Base-by-base conservation (phyloP, 2,797 vertebrate species). In the Percopsis omiscomaycus region DNA sequence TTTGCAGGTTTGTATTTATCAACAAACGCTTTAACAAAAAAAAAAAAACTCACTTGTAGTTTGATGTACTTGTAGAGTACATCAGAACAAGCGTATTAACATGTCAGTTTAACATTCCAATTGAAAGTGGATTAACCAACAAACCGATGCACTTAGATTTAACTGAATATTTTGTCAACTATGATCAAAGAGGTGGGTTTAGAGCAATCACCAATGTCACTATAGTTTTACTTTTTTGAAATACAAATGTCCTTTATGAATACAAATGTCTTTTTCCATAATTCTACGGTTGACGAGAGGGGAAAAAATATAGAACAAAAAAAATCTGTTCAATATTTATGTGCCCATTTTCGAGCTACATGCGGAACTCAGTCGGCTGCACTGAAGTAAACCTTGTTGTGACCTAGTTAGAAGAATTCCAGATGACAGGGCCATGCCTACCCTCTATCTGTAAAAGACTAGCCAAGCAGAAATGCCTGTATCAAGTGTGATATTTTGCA, bases 331-430 rank as follows among this genome's bases (percentile, higher is more conserved):
- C 78, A 91, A 92, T 92, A 92, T 92, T 88, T 85, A 93, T 90
- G 62, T n/a, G 66, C 12, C 68, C 74, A 83, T 87, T 87, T 90
- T 83, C 81, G 69, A 72, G 86, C 84, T 82, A 80, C 56, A 65
- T 82, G 84, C 70, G 51, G 70, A 79, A 84, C 81, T 84, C 71
- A 80, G 87, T 86, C n/a, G 80, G 75, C 80, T 88, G 84, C 86
- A 84, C 88, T 91, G 87, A 90, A 88, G 82, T 79, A 81, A 90
- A 89, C 88, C 86, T 88, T 85, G 81, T 81, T 77, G 86, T 91
- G 92, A 91, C 92, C 92, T 87, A 92, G 78, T 91, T 93, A 88
- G 82, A 46, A 80, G 79, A 85, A 86, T 69, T 81, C 75, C 79
- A 77, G 81, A 82, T 81, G 85, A 90, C 85, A 70, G 73, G 74